Conservation (phyloP, 2,113 vertebrate species). For the human (Homo sapiens) region DNA sequence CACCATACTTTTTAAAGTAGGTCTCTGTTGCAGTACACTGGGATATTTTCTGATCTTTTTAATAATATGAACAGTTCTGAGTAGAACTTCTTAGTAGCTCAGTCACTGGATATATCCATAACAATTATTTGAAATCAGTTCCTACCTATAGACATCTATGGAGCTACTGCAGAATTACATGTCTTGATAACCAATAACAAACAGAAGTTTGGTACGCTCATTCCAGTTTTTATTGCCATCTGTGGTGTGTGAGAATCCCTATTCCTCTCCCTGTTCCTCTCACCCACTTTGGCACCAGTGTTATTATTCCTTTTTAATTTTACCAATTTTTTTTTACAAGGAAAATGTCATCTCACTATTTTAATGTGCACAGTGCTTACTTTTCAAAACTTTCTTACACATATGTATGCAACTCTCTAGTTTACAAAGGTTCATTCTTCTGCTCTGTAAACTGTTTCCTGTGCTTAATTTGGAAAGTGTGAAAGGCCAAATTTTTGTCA, state of each 20-base stretch:
- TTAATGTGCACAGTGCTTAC: background rate
- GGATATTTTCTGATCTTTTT: background rate
- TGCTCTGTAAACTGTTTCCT: background rate
- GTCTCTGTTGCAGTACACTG: background rate
- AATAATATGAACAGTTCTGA: background rate
- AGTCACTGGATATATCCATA: background rate
- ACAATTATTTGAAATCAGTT: background rate
- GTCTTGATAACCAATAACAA: background rate
- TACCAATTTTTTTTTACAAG: background rate
- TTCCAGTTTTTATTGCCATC: background rate
- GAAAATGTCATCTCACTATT: background rate
- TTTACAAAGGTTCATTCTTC: background rate
- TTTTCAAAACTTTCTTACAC: background rate
- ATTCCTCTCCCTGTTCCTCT: background rate
- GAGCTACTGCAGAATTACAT: background rate
- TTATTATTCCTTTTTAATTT: background rate
- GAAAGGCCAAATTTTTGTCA: background rate
- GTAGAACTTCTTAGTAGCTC: background rate
- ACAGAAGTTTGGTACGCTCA: background rate
- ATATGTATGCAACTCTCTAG: background rate
- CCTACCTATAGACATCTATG: background rate
- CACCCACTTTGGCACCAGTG: background rate
- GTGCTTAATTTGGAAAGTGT: background rate
- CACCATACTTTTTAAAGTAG: background rate
- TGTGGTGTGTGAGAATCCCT: background rate